Base-by-base conservation (phyloP, 2,113 vertebrate species). In the Callionymus lyra region DNA sequence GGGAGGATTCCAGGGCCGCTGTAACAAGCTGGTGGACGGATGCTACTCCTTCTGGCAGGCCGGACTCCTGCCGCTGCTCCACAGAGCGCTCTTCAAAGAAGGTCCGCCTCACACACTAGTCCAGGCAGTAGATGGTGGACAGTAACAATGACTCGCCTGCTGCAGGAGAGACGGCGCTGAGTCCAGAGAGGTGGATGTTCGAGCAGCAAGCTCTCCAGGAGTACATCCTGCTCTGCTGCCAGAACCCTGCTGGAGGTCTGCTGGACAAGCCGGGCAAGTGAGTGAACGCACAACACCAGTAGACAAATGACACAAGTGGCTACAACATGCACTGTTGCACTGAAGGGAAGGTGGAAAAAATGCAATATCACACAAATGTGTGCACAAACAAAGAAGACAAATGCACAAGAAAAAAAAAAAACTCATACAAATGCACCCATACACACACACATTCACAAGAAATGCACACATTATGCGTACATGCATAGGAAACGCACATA, bases 21-120 rank as follows among this genome's bases (percentile, higher is more conserved):
- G 93, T 54, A 99, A 99, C 65, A 99, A 99, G 75, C 84, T 98
- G 80, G 93, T 99, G 77, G 93, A 99, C 0, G 94, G 95, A 38
- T 99, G 95, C 80, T 99, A 99, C 75, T 99, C 95, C 11, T 98
- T 97, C 79, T 99, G 95, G 95, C 95, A 99, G 80, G 94, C 92
- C 0, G 95, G 94, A 9, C 81, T 98, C 33, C 81, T 99, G 44
- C 91, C 95, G 1, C 85, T 99, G 1, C 84, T 98, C 15, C 94
- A 99, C 81, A 84, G 90, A 0, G 91, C 93, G 0, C 85, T 99
- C 38, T 88, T 88, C 0, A 85, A 85, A 53, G 85, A 86, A 72
- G 93, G 95, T 94, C 77, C 33, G 31, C 36, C 36, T 14, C 14
- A 14, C 13, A 9, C 36, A 16, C 36, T 16, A 13, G 13, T 27